Conservation (phyloP, 2,888 invertebrate species). For the Agrilus mali region DNA sequence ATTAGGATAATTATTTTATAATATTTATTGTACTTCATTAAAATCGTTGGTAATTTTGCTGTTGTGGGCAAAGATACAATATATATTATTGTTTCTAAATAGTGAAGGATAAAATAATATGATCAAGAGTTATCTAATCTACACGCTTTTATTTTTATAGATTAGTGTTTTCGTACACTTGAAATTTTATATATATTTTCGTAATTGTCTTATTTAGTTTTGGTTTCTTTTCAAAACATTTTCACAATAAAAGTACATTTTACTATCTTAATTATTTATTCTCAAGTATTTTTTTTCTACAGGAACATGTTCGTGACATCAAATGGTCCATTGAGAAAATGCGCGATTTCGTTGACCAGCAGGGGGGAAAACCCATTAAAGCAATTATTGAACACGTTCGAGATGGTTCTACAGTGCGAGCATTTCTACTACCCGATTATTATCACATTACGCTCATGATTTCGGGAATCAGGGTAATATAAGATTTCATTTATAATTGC, state of each 20-base stretch:
- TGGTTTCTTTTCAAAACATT: slow-evolving; percentile 10
- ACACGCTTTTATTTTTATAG: no score
- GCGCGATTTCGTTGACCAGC: slow-evolving; percentile 69
- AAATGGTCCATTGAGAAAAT: slow-evolving; percentile 79
- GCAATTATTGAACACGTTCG: slow-evolving; percentile 95
- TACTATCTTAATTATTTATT: no score
- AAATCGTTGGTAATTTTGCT: no score
- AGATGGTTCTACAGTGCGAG: slow-evolving; percentile 91
- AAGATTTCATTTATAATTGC: no score
- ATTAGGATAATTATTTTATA: no score
- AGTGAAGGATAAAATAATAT: no score
- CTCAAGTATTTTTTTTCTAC: slow-evolving; percentile 17
- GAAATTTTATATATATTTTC: neutral
- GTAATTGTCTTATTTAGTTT: slow-evolving; percentile 3
- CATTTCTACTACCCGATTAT: slow-evolving; percentile 81
- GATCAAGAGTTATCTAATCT: no score
- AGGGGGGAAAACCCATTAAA: slow-evolving; percentile 73
- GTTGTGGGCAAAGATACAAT: no score
- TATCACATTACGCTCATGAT: slow-evolving; percentile 91
- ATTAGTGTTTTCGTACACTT: neutral
- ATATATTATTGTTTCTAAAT: no score
- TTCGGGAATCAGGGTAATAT: slow-evolving; percentile 79
- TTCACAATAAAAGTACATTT: no score
- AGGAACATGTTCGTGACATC: slow-evolving; percentile 71
- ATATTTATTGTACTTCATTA: no score